These are phyloP conservation scores for Pyrochroa serraticornis DNA, from an alignment of 2,888 invertebrate species.

Conservation along the genomic window DNA sequence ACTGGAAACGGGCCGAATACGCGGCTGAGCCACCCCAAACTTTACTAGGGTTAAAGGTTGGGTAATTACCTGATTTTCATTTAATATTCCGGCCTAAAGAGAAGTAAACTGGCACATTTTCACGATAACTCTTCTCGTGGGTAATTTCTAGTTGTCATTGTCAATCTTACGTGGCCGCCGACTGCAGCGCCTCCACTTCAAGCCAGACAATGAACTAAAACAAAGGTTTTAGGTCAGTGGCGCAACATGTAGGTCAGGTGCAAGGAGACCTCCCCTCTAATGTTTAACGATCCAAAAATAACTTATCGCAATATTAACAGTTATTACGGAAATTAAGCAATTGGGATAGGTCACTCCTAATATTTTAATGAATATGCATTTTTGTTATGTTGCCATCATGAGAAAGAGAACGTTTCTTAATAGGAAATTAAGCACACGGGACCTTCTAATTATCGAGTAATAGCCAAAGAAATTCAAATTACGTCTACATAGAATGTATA, in stretches of 20 bases:
- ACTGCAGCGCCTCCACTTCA: conserved; percentile 32
- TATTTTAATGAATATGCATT: too few species aligned
- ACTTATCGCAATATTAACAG: too few species aligned
- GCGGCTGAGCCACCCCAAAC: conserved; percentile 1
- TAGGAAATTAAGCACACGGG: too few species aligned
- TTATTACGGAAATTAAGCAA: too few species aligned
- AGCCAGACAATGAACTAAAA: neutral
- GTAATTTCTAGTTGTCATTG: conserved; percentile 51
- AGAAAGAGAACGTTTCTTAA: too few species aligned
- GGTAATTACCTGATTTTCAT: conserved; percentile 11
- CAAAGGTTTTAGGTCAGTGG: conserved; percentile 1
- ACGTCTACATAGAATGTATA: too few species aligned
- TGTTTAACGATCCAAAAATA: too few species aligned
- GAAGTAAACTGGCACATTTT: conserved; percentile 13
- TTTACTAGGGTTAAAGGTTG: neutral
- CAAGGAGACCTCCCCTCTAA: too few species aligned
- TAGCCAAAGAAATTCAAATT: too few species aligned
- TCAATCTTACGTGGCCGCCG: conserved; percentile 55
- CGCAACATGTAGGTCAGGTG: neutral
- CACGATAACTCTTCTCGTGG: conserved; percentile 13
- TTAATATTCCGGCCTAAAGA: neutral
- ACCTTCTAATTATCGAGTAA: too few species aligned
- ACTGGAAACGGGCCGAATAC: neutral
- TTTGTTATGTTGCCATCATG: too few species aligned
- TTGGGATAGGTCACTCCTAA: too few species aligned